Conservation (phyloP, 2,797 vertebrate genomes). For the Tapera naevia region DNA sequence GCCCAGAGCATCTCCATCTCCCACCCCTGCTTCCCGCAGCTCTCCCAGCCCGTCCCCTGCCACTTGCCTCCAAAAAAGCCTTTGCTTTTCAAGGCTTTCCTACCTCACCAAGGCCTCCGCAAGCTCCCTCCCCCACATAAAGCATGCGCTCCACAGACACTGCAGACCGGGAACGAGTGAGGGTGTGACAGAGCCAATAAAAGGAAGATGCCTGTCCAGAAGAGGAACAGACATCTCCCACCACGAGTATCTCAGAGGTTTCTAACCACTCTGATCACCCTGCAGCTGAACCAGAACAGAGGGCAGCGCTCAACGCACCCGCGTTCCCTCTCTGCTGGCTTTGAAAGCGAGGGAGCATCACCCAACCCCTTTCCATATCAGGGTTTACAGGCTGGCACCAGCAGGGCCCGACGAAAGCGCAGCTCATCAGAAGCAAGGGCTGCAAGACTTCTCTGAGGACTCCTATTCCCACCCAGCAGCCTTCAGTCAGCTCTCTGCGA, state of each 20-base stretch:
- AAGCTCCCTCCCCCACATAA: neutral
- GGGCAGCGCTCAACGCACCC: neutral
- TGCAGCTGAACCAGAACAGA: neutral
- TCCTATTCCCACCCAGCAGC: neutral
- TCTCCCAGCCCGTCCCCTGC: neutral
- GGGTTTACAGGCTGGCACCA: neutral
- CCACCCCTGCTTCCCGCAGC: neutral
- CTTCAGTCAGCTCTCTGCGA: neutral
- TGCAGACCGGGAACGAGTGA: neutral
- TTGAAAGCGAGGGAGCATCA: neutral
- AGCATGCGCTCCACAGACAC: accelerated
- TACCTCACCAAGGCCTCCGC: neutral
- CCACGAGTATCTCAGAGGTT: neutral
- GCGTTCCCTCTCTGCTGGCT: neutral
- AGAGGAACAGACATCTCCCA: neutral
- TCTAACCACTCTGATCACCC: neutral
- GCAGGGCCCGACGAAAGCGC: neutral
- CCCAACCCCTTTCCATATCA: neutral
- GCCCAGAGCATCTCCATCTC: neutral
- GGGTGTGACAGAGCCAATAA: neutral
- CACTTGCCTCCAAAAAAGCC: accelerated
- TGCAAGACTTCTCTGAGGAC: neutral
- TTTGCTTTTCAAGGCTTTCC: neutral
- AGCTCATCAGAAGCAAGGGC: neutral
- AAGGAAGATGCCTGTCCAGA: accelerated